Conservation (phyloP, 1,140 invertebrate species). For the Rhyzopertha dominica region DNA sequence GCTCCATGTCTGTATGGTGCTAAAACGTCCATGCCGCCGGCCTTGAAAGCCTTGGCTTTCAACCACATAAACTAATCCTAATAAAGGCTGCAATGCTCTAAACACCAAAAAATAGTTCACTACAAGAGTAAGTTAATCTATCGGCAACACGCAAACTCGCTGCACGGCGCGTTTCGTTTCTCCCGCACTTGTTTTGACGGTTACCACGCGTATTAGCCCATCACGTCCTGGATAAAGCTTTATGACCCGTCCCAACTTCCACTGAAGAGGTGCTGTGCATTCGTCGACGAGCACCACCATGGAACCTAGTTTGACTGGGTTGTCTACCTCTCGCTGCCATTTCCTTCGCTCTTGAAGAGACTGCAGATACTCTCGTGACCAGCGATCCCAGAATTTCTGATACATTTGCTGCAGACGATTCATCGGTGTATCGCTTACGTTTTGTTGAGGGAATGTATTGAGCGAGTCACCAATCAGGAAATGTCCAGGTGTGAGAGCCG, state of each 20-base stretch:
- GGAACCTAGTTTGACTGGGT: no score
- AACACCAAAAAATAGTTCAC: no score
- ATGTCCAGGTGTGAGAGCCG: constrained; percentile 38
- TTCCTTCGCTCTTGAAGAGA: constrained; percentile 9
- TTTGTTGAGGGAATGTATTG: constrained; percentile 19
- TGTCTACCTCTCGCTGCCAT: no score
- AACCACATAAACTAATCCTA: no score
- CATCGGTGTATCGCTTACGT: neutral
- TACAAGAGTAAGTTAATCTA: no score
- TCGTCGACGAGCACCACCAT: no score
- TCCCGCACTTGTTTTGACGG: constrained; percentile 7
- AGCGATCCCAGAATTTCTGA: constrained; percentile 25
- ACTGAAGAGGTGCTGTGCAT: neutral
- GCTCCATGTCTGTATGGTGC: no score
- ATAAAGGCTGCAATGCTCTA: no score
- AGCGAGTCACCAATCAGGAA: constrained; percentile 40
- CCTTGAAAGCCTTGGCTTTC: no score
- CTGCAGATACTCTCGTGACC: constrained; percentile 21
- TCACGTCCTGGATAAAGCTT: constrained; percentile 10
- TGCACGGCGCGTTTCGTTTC: constrained; percentile 4
- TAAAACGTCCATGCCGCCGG: no score
- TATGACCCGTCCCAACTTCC: constrained; percentile 1
- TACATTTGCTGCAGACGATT: constrained; percentile 11
- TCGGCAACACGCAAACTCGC: no score
- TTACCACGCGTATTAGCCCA: constrained; percentile 14